Evolutionary conservation across 2,797 vertebrate genomes (phyloP).

Genomic region (Microctenopoma lineatum): DNA sequence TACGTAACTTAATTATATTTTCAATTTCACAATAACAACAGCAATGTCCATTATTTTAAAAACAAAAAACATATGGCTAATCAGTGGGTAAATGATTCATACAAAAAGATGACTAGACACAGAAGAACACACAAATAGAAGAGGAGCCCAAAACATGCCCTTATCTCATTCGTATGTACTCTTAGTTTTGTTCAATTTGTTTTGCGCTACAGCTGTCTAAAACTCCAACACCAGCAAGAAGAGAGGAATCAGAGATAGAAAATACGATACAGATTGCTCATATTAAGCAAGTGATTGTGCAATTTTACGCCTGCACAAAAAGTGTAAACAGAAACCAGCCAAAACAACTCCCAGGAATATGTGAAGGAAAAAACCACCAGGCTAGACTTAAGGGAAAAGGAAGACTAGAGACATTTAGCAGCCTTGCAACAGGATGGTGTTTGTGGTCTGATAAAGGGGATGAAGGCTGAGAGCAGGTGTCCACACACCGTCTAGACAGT

Average conservation of each 20-base stretch:
- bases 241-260: constrained; percentile 10
- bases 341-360: not conserved
- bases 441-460: constrained; percentile 23
- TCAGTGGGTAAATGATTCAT: not conserved
- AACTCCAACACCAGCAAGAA: constrained; percentile 8
- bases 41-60: not conserved
- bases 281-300: constrained; percentile 23
- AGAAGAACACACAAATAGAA: not conserved
- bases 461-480: constrained; percentile 34
- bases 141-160: not conserved
- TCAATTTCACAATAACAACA: constrained; percentile 13
- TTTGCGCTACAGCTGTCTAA: constrained; percentile 19
- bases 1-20: not conserved
- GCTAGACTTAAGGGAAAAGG: not conserved
- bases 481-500: constrained; percentile 3
- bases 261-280: constrained; percentile 22
- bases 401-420: constrained; percentile 14
- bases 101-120: not conserved
- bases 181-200: constrained; percentile 2
- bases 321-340: constrained; percentile 6
- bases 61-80: not conserved
- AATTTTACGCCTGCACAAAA: constrained; percentile 21
- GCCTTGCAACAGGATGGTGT: constrained; percentile 14
- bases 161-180: too few species aligned
- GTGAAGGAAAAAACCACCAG: not conserved